Evolutionary conservation across 2,888 invertebrate genomes (phyloP).

Genomic region (Muscina levida): DNA sequence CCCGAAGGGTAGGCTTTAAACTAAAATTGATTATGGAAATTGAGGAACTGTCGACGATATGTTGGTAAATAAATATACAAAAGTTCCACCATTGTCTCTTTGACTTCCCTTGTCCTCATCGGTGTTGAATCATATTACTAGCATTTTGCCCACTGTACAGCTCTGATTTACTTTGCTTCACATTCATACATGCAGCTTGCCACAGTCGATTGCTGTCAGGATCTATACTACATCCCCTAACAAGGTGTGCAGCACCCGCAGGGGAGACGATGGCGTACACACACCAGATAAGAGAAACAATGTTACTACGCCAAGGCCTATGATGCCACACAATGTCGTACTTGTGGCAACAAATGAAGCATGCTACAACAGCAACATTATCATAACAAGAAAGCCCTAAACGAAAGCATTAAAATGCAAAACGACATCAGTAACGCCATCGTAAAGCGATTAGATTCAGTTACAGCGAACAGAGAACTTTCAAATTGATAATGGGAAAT

Average conservation of each 20-base stretch:
- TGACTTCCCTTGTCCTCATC: too few relatives aligned
- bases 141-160: constrained; percentile 42
- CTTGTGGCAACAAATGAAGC: not conserved
- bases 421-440: constrained; percentile 57
- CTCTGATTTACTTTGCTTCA: constrained; percentile 39
- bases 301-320: constrained; percentile 25
- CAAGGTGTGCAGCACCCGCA: constrained; percentile 28
- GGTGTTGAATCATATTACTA: too few relatives aligned
- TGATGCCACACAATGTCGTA: not conserved
- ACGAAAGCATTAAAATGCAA: constrained; percentile 29
- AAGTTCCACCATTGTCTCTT: too few relatives aligned
- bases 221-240: constrained; percentile 55
- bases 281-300: constrained; percentile 51
- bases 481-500: constrained; percentile 39
- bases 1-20: too few relatives aligned
- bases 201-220: constrained; percentile 13
- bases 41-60: too few relatives aligned
- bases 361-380: not conserved
- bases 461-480: constrained; percentile 75
- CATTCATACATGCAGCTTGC: constrained; percentile 39
- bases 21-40: too few relatives aligned
- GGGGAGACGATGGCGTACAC: constrained; percentile 33
- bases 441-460: constrained; percentile 75
- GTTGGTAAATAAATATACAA: too few relatives aligned
- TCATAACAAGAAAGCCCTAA: constrained; percentile 4